Conservation (phyloP, 2,888 invertebrate species). For the Podabrus alpinus region DNA sequence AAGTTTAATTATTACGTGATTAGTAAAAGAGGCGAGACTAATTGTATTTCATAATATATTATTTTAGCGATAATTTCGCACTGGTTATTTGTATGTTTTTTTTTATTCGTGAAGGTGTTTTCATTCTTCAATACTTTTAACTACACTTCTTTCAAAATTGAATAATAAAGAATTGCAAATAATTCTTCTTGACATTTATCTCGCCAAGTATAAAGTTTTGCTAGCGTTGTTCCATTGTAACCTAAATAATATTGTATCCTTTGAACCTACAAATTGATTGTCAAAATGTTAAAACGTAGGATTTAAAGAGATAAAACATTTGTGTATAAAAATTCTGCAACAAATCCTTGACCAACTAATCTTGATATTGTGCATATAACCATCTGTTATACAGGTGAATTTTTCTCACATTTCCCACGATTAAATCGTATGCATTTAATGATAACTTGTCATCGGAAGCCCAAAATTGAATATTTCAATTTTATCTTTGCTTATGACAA, state of each 20-base stretch:
- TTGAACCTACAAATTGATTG: not conserved
- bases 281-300: not conserved
- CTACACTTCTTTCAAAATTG: not conserved
- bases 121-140: too few relatives aligned
- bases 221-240: not conserved
- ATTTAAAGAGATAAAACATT: not conserved
- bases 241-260: not conserved
- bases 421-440: not conserved
- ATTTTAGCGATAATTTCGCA: not conserved
- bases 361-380: not conserved
- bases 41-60: not conserved
- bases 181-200: too few relatives aligned
- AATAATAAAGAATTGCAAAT: too few relatives aligned
- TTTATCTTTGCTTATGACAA: not conserved
- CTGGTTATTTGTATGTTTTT: not conserved
- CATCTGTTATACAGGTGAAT: not conserved
- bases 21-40: not conserved
- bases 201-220: too few relatives aligned
- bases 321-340: not conserved
- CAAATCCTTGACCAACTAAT: conserved; percentile 1
- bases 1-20: not conserved
- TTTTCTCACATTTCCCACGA: conserved; percentile 3
- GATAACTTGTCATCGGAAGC: not conserved
- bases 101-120: not conserved
- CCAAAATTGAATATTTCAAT: not conserved